Evolutionary conservation across 2,797 vertebrate genomes (phyloP).

Genomic region (Podarcis lilfordi): DNA sequence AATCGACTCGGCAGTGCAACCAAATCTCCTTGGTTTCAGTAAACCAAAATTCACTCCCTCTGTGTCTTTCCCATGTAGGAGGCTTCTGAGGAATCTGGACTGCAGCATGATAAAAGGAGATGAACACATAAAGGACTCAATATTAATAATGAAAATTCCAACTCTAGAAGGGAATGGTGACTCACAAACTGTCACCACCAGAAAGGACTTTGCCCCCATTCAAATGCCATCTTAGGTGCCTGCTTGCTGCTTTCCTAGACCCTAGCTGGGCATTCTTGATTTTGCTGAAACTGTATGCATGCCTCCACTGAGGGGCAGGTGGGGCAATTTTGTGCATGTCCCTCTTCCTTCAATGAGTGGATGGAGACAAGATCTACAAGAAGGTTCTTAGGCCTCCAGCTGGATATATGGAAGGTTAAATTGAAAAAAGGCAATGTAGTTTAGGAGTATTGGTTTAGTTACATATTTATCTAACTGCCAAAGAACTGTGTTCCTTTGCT

Average conservation of each 20-base stretch:
- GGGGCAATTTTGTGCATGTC: neutral
- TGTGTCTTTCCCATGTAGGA: slow-evolving; percentile 6
- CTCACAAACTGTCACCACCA: neutral
- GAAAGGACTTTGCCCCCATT: neutral
- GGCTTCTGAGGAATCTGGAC: neutral
- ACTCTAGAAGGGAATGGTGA: neutral
- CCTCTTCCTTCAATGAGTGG: too few species aligned
- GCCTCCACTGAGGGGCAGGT: neutral
- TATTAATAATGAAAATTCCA: neutral
- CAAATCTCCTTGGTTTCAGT: neutral
- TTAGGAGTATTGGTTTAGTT: neutral
- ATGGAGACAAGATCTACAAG: neutral
- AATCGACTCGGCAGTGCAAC: neutral
- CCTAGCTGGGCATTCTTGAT: too few species aligned
- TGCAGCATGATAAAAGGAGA: neutral
- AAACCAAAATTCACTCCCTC: slow-evolving; percentile 24
- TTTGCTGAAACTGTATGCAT: neutral
- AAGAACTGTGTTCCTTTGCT: neutral
- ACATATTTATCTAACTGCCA: neutral
- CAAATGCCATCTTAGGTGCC: neutral
- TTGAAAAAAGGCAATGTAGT: neutral
- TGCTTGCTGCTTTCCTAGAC: neutral
- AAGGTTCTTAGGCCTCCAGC: neutral
- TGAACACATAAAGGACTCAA: neutral
- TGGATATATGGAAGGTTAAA: neutral